Evolutionary conservation across 2,797 vertebrate genomes (phyloP).

Genomic region (Cynopterus sphinx): DNA sequence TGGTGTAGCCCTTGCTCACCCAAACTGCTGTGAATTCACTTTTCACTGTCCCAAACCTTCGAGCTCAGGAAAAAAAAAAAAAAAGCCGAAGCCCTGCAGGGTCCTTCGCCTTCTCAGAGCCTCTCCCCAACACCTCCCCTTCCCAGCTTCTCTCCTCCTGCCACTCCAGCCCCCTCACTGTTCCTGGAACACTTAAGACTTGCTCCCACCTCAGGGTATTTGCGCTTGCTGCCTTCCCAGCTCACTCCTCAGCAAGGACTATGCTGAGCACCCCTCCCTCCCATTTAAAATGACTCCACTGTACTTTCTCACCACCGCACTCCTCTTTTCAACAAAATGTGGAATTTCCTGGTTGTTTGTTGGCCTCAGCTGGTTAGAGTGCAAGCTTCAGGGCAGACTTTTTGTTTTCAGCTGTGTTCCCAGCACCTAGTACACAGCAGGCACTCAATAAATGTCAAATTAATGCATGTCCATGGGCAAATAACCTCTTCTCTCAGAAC

Average conservation of each 20-base stretch:
- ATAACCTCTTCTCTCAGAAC: neutral
- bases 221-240: neutral
- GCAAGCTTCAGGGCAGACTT: neutral
- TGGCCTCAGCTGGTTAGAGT: rapidly evolving
- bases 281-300: neutral
- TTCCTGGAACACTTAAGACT: neutral
- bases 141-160: neutral
- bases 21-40: neutral
- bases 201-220: neutral
- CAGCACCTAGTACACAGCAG: neutral
- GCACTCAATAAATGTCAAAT: neutral
- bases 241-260: neutral
- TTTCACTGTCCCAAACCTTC: neutral
- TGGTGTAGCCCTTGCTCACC: neutral
- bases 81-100: neutral
- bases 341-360: neutral
- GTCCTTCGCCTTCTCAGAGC: neutral
- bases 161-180: neutral
- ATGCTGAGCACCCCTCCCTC: neutral
- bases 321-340: neutral
- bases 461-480: neutral
- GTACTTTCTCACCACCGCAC: neutral
- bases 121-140: neutral
- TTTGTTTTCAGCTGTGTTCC: neutral
- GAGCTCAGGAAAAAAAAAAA: neutral